Percentiles rank a stretch among this genome's conserved stretches.
Conservation (phyloP, 2,888 invertebrate genomes). For the Acheta domesticus region DNA sequence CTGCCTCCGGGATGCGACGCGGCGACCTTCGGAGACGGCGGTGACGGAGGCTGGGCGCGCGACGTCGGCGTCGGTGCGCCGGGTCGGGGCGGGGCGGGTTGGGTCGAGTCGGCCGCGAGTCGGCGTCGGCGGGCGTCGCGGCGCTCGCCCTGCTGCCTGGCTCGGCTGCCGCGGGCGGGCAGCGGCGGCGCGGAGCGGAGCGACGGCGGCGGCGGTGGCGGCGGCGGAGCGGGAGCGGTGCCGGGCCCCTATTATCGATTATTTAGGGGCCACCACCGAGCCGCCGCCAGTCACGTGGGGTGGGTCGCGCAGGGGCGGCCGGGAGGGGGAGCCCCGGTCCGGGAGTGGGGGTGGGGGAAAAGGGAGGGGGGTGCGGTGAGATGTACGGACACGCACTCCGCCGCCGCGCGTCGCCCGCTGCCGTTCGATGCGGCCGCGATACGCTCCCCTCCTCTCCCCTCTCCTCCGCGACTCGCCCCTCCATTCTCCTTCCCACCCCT, state of each 20-base stretch:
- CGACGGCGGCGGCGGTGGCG: not conserved
- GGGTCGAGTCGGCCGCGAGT: not conserved
- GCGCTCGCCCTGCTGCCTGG: not conserved
- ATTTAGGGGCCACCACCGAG: conserved; percentile 30
- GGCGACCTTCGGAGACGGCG: too few species aligned
- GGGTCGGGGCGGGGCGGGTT: not conserved
- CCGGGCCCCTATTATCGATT: conserved; percentile 30
- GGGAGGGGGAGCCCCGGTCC: not conserved
- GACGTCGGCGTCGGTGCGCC: too few species aligned
- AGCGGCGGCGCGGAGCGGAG: conserved; percentile 12
- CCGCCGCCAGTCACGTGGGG: conserved; percentile 30
- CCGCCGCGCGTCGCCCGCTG: not conserved
- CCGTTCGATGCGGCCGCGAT: not conserved
- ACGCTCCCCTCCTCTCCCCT: not conserved
- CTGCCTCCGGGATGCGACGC: not conserved
- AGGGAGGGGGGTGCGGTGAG: not conserved
- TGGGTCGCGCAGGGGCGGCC: not conserved
- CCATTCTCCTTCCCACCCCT: not conserved
- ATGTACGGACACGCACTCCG: conserved; percentile 1
- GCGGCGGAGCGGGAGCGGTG: not conserved
- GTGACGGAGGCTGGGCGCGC: too few species aligned
- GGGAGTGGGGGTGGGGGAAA: not conserved
- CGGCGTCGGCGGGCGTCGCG: not conserved
- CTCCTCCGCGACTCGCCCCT: not conserved
- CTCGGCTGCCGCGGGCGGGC: conserved; percentile 20